A percentile compares a stretch with the other conserved stretches of the same genome.
These are phyloP conservation scores for Antechinus flavipes DNA, from an alignment of 2,113 vertebrate genomes.

Conservation along the genomic window DNA sequence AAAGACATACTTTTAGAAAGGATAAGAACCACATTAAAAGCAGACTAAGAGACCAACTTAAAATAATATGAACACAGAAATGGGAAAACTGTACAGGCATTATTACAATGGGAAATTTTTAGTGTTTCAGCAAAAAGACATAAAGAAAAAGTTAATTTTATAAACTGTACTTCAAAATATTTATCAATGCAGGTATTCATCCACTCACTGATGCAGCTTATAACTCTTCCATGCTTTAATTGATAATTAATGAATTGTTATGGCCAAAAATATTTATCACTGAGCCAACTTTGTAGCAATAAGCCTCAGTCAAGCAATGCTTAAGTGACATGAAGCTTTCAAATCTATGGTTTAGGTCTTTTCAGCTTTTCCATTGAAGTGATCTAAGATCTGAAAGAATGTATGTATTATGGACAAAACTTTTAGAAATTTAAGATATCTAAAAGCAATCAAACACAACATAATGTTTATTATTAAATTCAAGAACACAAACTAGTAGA, in stretches of 20 bases:
- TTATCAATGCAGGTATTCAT: neutral
- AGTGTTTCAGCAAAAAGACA: slow-evolving; percentile 33
- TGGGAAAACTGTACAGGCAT: neutral
- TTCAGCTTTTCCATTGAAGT: neutral
- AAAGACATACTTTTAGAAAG: slow-evolving; percentile 33
- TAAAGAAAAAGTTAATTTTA: slow-evolving; percentile 2
- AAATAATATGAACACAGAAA: slow-evolving; percentile 16
- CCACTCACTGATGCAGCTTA: neutral
- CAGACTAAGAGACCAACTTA: neutral
- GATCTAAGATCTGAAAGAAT: neutral
- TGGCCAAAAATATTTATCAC: neutral
- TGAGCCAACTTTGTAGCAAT: neutral
- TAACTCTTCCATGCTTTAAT: neutral
- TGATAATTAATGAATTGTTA: neutral
- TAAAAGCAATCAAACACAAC: neutral
- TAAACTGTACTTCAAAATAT: neutral
- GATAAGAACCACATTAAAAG: slow-evolving; percentile 15
- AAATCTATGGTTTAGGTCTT: neutral
- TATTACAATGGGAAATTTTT: slow-evolving; percentile 26
- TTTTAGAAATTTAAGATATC: neutral
- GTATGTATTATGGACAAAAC: neutral
- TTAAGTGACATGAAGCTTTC: neutral
- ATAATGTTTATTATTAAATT: neutral
- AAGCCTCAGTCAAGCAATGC: neutral
- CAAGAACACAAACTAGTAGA: neutral